Evolutionary conservation across 64 coral and sea anemone species (phyloP).

Genomic region (Porites australiensis): DNA sequence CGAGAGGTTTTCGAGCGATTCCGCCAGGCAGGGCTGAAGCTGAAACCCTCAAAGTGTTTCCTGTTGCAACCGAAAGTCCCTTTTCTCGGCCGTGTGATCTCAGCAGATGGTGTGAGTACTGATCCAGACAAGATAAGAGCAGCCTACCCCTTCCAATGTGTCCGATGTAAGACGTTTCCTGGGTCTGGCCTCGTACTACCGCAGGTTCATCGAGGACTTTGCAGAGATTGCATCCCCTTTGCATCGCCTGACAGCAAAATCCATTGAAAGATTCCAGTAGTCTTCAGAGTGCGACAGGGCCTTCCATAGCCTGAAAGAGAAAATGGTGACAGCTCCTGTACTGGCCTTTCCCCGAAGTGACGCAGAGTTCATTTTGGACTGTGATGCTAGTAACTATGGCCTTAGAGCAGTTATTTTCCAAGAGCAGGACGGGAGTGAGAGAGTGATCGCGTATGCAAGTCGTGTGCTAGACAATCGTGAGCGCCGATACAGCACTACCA

Average conservation of each 20-base stretch:
- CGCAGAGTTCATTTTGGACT: background rate
- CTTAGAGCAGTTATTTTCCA: background rate
- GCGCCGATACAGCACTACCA: background rate
- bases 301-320: background rate
- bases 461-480: background rate
- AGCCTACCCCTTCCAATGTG: background rate
- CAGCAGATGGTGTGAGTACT: no score
- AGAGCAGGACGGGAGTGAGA: no score
- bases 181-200: conserved; percentile 22
- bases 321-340: conserved; percentile 14
- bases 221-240: conserved; percentile 16
- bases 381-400: conserved; percentile 9
- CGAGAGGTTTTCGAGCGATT: no score
- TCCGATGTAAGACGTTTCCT: background rate
- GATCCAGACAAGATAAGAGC: conserved; percentile 1
- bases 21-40: no score
- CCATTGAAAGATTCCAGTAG: background rate
- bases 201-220: conserved; percentile 22
- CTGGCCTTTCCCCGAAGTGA: background rate
- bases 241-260: background rate
- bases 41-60: no score
- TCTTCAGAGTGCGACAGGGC: background rate
- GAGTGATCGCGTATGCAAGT: conserved; percentile 32
- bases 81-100: no score
- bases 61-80: no score